Conservation (phyloP, 2,888 invertebrate genomes). For the Drosophila kuntzei region DNA sequence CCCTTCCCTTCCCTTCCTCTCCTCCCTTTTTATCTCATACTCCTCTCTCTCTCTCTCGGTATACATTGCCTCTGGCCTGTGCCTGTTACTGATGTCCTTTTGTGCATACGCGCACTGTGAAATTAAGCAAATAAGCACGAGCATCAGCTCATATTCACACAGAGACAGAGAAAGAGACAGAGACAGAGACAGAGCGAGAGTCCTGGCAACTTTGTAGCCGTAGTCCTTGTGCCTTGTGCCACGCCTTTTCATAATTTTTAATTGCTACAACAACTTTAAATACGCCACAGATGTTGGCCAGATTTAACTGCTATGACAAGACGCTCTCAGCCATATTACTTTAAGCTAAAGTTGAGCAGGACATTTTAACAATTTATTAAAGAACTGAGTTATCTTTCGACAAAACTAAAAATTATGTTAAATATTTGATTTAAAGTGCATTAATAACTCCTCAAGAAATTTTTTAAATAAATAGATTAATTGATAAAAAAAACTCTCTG, state of each 20-base stretch:
- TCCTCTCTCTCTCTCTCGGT: neutral
- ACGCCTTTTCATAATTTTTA: slow-evolving; percentile 54
- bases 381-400: neutral
- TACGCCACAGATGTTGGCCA: slow-evolving; percentile 23
- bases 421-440: too few species aligned
- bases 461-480: too few species aligned
- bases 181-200: too few species aligned
- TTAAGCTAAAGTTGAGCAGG: neutral
- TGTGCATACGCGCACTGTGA: slow-evolving; percentile 73
- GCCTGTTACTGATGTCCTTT: slow-evolving; percentile 57
- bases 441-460: too few species aligned
- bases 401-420: too few species aligned
- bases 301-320: slow-evolving; percentile 4
- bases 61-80: slow-evolving; percentile 19
- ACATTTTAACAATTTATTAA: neutral
- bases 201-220: slow-evolving; percentile 46
- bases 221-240: slow-evolving; percentile 27
- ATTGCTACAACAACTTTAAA: slow-evolving; percentile 60
- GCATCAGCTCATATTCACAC: slow-evolving; percentile 29
- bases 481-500: too few species aligned
- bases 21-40: neutral
- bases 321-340: slow-evolving; percentile 1
- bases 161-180: too few species aligned
- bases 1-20: neutral
- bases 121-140: slow-evolving; percentile 78